phyloP scores from a whole-genome alignment of 2,888 invertebrate species.

The Carterocephalus palaemon region DNA sequence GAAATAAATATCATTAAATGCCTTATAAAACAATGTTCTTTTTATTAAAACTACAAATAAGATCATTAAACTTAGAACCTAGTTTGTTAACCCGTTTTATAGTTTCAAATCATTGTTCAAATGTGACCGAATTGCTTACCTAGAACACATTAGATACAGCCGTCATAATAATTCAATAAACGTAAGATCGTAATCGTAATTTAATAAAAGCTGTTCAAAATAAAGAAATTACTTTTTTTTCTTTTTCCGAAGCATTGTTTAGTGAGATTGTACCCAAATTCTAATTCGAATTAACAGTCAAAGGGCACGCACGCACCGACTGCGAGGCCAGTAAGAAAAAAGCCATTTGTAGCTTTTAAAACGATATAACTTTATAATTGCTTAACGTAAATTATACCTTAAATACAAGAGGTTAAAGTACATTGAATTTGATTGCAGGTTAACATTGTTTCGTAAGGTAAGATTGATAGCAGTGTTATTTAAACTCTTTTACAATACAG shows the following conservation, averaged over 20 bases:
- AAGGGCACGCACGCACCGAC: slow-evolving; percentile 56
- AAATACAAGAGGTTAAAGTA: background rate
- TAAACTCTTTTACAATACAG: background rate
- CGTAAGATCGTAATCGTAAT: slow-evolving; percentile 8
- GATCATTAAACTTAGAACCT: too few relatives aligned
- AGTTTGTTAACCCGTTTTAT: too few relatives aligned
- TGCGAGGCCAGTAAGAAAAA: slow-evolving; percentile 42
- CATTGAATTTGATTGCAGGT: background rate
- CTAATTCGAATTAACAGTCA: slow-evolving; percentile 42
- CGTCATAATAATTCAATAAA: slow-evolving; percentile 10
- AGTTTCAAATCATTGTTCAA: too few relatives aligned
- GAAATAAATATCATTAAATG: too few relatives aligned
- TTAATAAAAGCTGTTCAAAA: slow-evolving; percentile 4
- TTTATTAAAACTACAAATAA: too few relatives aligned
- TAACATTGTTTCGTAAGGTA: too few relatives aligned
- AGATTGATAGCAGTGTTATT: slow-evolving; percentile 16
- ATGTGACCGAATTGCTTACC: too few relatives aligned
- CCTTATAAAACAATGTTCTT: too few relatives aligned
- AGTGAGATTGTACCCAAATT: slow-evolving; percentile 40
- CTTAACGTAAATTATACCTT: slow-evolving; percentile 24
- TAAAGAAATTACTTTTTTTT: slow-evolving; percentile 15
- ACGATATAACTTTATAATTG: background rate
- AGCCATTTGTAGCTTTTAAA: slow-evolving; percentile 31
- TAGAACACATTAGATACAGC: slow-evolving; percentile 3
- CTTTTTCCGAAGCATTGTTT: slow-evolving; percentile 5